A percentile compares a stretch with the other conserved stretches of the same genome.
Conservation (phyloP, 2,888 invertebrate species). For the Branchipolynoe longqiensis region DNA sequence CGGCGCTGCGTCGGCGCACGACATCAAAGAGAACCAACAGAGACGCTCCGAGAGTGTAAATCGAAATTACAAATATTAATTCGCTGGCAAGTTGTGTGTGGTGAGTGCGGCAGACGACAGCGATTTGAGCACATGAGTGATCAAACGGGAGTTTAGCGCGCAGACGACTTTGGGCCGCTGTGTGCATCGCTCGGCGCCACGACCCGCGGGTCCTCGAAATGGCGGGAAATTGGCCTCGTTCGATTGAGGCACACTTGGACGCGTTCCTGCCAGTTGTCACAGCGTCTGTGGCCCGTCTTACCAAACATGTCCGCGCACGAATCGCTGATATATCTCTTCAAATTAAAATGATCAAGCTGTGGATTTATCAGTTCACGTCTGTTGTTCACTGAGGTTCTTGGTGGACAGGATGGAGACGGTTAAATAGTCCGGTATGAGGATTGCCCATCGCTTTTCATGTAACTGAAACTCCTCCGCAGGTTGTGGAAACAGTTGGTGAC, state of each 20-base stretch:
- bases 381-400: too few species aligned
- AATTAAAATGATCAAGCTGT: too few species aligned
- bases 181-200: conserved; percentile 12
- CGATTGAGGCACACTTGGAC: background rate
- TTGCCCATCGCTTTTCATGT: too few species aligned
- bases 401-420: too few species aligned
- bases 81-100: conserved; percentile 9
- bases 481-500: too few species aligned
- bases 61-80: conserved; percentile 55
- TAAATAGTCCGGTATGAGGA: too few species aligned
- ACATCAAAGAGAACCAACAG: conserved; percentile 32
- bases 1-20: conserved; percentile 5
- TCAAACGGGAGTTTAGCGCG: conserved; percentile 42
- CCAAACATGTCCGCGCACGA: too few species aligned
- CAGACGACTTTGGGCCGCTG: conserved; percentile 24
- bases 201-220: conserved; percentile 7
- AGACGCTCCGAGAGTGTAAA: conserved; percentile 18
- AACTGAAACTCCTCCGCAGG: too few species aligned
- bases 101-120: background rate
- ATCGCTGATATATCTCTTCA: too few species aligned
- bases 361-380: too few species aligned
- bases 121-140: conserved; percentile 55
- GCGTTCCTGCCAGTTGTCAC: conserved; percentile 1
- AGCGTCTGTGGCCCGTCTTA: too few species aligned
- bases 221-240: background rate